phyloP scores from a whole-genome alignment of 2,888 invertebrate species.

The Byasa hedistus region DNA sequence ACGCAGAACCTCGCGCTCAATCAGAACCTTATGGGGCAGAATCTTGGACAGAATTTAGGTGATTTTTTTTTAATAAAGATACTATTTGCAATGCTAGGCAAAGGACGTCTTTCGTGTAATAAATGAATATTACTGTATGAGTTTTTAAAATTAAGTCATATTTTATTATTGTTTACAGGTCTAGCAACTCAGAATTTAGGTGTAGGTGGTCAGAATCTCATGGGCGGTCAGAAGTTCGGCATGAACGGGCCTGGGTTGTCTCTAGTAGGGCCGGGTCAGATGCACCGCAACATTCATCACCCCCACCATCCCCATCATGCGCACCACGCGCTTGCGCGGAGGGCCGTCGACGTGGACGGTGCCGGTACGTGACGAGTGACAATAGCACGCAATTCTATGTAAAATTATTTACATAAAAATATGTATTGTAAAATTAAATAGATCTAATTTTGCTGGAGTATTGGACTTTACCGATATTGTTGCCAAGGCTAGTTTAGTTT shows the following conservation, averaged over 20 bases:
- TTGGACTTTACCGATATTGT: too few relatives aligned
- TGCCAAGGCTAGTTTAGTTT: too few relatives aligned
- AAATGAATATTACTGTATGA: too few relatives aligned
- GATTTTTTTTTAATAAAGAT: conserved; percentile 1
- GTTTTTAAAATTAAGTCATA: too few relatives aligned
- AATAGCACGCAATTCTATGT: neutral
- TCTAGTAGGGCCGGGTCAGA: conserved; percentile 64
- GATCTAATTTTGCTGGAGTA: too few relatives aligned
- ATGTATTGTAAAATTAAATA: too few relatives aligned
- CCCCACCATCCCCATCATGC: conserved; percentile 51
- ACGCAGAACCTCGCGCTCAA: conserved; percentile 57
- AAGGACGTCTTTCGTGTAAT: too few relatives aligned
- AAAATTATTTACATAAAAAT: too few relatives aligned
- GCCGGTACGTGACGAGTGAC: conserved; percentile 37
- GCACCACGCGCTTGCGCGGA: conserved; percentile 64
- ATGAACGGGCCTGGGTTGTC: conserved; percentile 57
- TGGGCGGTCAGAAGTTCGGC: conserved; percentile 42
- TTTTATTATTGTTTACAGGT: conserved; percentile 41
- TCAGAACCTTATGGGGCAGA: conserved; percentile 67
- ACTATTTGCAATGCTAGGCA: too few relatives aligned
- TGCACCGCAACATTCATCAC: conserved; percentile 39
- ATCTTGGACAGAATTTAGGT: conserved; percentile 65
- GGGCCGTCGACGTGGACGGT: conserved; percentile 66
- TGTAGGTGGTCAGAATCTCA: conserved; percentile 49
- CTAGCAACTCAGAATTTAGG: conserved; percentile 60